phyloP scores from a whole-genome alignment of 1,140 invertebrate genomes.

The Leguminivora glycinivorella region DNA sequence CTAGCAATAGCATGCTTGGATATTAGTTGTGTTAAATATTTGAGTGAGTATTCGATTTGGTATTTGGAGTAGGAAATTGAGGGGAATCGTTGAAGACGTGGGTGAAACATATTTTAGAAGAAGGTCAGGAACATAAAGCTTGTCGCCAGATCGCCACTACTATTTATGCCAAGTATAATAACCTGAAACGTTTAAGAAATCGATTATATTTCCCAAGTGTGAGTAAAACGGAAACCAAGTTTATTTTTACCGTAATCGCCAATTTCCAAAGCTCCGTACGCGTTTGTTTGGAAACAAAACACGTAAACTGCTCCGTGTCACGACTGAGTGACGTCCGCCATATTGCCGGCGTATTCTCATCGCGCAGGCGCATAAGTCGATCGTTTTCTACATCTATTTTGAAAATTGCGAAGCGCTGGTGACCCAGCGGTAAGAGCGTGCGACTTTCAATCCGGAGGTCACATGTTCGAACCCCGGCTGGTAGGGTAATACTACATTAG shows the following conservation, averaged over 20 bases:
- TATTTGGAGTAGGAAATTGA: too few relatives aligned
- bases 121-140: too few relatives aligned
- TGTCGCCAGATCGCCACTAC: too few relatives aligned
- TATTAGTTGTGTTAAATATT: background rate
- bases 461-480: too few relatives aligned
- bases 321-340: background rate
- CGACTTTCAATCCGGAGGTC: too few relatives aligned
- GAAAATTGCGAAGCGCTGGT: too few relatives aligned
- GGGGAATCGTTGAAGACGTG: too few relatives aligned
- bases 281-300: conserved; percentile 5
- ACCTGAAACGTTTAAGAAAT: background rate
- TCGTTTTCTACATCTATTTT: background rate
- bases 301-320: conserved; percentile 7
- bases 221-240: background rate
- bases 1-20: background rate
- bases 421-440: too few relatives aligned
- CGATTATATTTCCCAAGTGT: background rate
- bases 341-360: background rate
- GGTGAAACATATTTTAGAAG: too few relatives aligned
- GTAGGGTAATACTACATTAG: too few relatives aligned
- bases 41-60: too few relatives aligned
- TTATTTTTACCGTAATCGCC: background rate
- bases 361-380: background rate
- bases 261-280: background rate
- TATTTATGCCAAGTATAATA: background rate